Evolutionary conservation across 2,113 vertebrate species (phyloP).

Genomic region (Otocyon megalotis): DNA sequence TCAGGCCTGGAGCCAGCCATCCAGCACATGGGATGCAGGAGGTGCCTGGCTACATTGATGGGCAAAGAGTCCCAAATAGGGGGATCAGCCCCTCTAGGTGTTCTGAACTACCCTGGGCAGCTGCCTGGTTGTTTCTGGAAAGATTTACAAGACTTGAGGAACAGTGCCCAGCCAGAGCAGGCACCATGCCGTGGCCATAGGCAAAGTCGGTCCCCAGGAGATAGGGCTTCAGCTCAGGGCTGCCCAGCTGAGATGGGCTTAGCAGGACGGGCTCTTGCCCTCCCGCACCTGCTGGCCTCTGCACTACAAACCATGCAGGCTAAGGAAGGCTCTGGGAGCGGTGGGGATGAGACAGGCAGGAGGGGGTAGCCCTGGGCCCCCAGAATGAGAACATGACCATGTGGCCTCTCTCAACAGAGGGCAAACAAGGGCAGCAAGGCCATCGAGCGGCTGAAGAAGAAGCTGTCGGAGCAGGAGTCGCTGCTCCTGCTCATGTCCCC

Average conservation of each 20-base stretch:
- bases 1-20: fast-evolving
- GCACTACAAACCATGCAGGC: neutral
- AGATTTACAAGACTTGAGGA: neutral
- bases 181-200: neutral
- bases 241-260: neutral
- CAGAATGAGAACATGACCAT: neutral
- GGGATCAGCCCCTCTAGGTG: fast-evolving
- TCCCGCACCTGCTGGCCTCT: neutral
- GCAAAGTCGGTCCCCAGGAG: neutral
- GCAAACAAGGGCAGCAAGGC: conserved; percentile 94
- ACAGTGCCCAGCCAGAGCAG: neutral
- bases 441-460: conserved; percentile 95
- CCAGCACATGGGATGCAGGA: fast-evolving
- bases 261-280: neutral
- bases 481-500: conserved; percentile 96
- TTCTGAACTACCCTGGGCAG: neutral
- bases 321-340: fast-evolving
- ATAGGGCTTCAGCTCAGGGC: neutral
- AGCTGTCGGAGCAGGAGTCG: conserved; percentile 95
- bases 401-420: conserved; percentile 85
- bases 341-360: fast-evolving
- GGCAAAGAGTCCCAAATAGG: neutral
- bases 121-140: neutral
- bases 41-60: too few species aligned
- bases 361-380: fast-evolving